These are phyloP conservation scores for Pelecanoides urinatrix DNA, from an alignment of 2,113 vertebrate species.

Conservation along the genomic window DNA sequence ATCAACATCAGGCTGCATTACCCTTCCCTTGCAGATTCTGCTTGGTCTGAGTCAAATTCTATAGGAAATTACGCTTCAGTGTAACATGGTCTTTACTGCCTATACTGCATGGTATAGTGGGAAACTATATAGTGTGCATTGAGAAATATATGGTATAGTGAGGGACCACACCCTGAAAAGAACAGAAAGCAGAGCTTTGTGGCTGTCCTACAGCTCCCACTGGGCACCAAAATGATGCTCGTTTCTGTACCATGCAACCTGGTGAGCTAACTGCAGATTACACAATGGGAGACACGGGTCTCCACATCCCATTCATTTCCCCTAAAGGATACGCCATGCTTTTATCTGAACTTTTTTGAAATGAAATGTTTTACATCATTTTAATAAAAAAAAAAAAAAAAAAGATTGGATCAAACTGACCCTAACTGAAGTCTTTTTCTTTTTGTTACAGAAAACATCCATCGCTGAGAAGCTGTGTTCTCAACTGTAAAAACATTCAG, in stretches of 20 bases:
- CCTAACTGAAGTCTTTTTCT: neutral
- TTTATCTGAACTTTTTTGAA: neutral
- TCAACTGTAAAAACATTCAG: neutral
- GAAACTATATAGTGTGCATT: neutral
- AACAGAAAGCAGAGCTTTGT: neutral
- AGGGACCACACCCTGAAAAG: neutral
- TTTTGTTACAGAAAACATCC: neutral
- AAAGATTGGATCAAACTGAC: neutral
- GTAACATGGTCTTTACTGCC: neutral
- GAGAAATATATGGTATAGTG: rapidly evolving
- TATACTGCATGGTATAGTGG: neutral
- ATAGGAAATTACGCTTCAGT: neutral
- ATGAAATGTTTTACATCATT: rapidly evolving
- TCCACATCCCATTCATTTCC: neutral
- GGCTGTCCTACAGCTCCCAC: neutral
- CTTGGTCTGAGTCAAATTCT: neutral
- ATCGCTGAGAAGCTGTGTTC: neutral
- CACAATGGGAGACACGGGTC: rapidly evolving
- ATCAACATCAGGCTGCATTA: neutral
- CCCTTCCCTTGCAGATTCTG: neutral
- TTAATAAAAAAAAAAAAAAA: no score
- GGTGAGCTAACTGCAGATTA: neutral
- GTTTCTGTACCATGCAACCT: neutral
- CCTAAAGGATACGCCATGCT: neutral
- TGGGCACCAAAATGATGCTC: neutral